Percentiles rank a stretch among this genome's conserved stretches.
Conservation (phyloP, 2,113 vertebrate species). For the Verasper variegatus region DNA sequence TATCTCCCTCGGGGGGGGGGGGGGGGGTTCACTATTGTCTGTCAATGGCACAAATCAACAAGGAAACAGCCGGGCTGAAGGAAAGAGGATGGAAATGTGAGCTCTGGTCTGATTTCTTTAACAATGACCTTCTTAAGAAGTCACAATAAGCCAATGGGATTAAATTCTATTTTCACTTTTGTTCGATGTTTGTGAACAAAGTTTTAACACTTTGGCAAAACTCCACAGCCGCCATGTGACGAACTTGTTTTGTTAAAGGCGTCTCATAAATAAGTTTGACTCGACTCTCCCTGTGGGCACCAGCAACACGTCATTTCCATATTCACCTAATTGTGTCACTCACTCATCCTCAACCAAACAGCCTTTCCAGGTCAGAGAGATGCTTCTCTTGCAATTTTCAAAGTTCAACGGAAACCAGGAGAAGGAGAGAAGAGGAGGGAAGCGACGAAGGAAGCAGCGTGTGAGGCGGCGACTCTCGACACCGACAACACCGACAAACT, state of each 20-base stretch:
- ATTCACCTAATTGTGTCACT: slow-evolving; percentile 76
- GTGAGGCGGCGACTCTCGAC: slow-evolving; percentile 55
- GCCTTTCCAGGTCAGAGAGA: slow-evolving; percentile 66
- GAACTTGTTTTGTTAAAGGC: slow-evolving; percentile 52
- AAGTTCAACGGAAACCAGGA: slow-evolving; percentile 57
- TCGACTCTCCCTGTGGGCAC: slow-evolving; percentile 52
- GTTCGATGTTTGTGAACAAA: slow-evolving; percentile 15
- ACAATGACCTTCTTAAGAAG: slow-evolving; percentile 3
- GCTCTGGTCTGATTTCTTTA: not conserved
- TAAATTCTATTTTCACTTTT: not conserved
- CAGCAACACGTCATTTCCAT: slow-evolving; percentile 59
- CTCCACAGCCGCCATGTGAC: not conserved
- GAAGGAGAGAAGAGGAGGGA: not conserved
- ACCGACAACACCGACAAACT: slow-evolving; percentile 15
- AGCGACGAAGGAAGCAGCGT: not conserved
- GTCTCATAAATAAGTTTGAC: slow-evolving; percentile 54
- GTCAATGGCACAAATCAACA: slow-evolving; percentile 53
- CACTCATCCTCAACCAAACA: slow-evolving; percentile 65
- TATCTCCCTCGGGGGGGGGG: too few species aligned
- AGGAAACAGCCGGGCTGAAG: slow-evolving; percentile 19
- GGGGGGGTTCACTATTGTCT: slow-evolving; percentile 70
- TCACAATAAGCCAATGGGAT: not conserved
- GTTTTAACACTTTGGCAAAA: slow-evolving; percentile 7
- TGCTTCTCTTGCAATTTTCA: slow-evolving; percentile 57
- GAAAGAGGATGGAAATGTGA: not conserved